A percentile compares a stretch with the other conserved stretches of the same genome.
Conservation (phyloP, 30 jellyfish, hydroid and myxozoan genomes). For the Euphysa ruthae region DNA sequence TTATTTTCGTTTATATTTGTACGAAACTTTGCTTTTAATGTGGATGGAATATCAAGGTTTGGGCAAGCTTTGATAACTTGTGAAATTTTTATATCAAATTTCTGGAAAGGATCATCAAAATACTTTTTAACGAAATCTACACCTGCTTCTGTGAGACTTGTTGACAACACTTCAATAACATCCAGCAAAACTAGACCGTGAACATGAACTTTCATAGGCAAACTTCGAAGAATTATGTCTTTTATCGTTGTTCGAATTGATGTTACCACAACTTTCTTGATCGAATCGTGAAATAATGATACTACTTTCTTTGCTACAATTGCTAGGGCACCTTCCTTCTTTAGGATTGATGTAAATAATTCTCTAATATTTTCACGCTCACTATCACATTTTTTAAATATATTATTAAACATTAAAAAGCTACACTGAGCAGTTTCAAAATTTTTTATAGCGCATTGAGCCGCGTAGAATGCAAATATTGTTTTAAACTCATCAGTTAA, state of each 20-base stretch:
- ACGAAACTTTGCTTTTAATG: not conserved
- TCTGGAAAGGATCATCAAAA: not conserved
- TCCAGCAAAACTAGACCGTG: constrained; percentile 15
- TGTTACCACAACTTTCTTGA: not conserved
- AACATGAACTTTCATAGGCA: not conserved
- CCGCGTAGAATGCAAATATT: not conserved
- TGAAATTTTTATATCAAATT: not conserved
- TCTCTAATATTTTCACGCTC: not conserved
- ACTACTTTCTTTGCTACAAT: not conserved
- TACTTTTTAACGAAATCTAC: not conserved
- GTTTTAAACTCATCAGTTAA: not conserved
- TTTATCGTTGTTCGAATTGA: not conserved
- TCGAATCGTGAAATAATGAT: not conserved
- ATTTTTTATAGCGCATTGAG: not conserved
- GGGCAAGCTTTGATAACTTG: not conserved
- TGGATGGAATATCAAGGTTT: not conserved
- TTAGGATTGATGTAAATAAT: not conserved
- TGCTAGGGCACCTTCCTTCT: not conserved
- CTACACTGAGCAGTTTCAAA: not conserved
- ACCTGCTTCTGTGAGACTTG: not conserved
- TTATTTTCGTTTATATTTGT: not conserved
- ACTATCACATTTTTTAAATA: not conserved
- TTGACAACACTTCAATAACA: not conserved
- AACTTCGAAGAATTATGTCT: not conserved
- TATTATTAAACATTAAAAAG: not conserved